Evolutionary conservation across 2,113 vertebrate species (phyloP).

Genomic region (Epinephelus cyanopodus): DNA sequence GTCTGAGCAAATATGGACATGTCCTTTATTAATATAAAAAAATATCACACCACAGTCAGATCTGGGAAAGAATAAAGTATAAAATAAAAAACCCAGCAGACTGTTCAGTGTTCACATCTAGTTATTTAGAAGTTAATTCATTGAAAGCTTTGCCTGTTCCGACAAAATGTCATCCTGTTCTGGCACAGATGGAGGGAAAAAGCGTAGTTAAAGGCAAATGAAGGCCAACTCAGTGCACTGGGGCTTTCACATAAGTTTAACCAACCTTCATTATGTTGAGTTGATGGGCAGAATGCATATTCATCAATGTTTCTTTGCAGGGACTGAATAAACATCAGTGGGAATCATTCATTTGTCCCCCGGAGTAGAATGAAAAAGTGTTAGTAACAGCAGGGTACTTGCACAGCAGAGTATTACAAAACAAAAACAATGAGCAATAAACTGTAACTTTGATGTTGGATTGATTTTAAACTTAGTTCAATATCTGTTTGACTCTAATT

Average conservation of each 20-base stretch:
- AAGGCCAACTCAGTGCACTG: not conserved
- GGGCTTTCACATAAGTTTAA: constrained; percentile 22
- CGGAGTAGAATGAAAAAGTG: not conserved
- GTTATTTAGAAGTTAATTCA: constrained; percentile 50
- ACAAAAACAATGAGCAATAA: not conserved
- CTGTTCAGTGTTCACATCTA: constrained; percentile 14
- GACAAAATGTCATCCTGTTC: constrained; percentile 27
- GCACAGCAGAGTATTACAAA: not conserved
- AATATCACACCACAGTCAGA: constrained; percentile 1
- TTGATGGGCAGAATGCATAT: constrained; percentile 38
- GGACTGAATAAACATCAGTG: constrained; percentile 26
- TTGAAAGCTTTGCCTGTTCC: constrained; percentile 46
- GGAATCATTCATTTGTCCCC: constrained; percentile 21
- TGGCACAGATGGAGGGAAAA: constrained; percentile 11
- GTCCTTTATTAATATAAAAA: constrained; percentile 48
- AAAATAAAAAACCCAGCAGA: not conserved
- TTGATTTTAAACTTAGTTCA: not conserved
- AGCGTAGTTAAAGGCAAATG: constrained; percentile 17
- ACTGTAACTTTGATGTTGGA: not conserved
- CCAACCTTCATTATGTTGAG: constrained; percentile 30
- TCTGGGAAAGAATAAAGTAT: not conserved
- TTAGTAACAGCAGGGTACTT: not conserved
- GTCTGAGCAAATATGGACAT: constrained; percentile 56
- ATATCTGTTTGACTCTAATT: too few species aligned
- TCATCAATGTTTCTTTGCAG: constrained; percentile 16